Evolutionary conservation across 1,140 invertebrate genomes (phyloP), one percentile per base, ranked within the genome.

Genomic region (Tetramorium alpestre): DNA sequence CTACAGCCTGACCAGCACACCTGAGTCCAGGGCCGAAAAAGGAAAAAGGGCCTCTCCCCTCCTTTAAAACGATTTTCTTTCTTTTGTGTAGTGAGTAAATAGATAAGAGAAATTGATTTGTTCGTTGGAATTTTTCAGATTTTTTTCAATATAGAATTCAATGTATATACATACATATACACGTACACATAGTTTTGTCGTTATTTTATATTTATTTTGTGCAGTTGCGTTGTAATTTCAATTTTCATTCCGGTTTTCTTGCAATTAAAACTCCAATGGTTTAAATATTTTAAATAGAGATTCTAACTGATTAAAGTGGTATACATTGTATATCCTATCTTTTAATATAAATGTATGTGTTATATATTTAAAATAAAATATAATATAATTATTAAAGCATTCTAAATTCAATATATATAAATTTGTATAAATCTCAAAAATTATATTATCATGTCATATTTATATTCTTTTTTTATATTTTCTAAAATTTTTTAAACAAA

Each of bases 21-120:
- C 91, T 93, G 92, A 73, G 90, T 78, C 86, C 86, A 56, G 67
- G 33, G 44, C 51, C 65, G 47, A 89, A 88, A 88, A 87, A 88
- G 67, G 78, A 70, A 18, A 72, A 49, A 22, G 28, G 56, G 5
- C 13, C 38, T 11, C 4, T 11, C 7, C 44, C 44, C 44, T 47
- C 49, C 13, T 81, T 84, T 51, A 58, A 84, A 84, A 28, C 41
- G 18, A 62, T 47, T 6, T 76, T 49, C 65, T 85, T 86, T 77
- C 73, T 16, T 84, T 75, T 33, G 4, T 38, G 54, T 7, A 54
- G 25, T 5, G 25, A 33, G n/a, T 22, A 77, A 33, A 80, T 51
- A 65, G 18, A 33, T 7, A 2, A 54, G 8, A 33, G 25, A 70
- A n/a, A 73, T 54, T 54, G 49, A 25, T 58, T 58, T 28, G 41